A percentile compares a stretch with the other conserved stretches of the same genome.
Conservation (phyloP, 2,113 vertebrate genomes). For the Onychostruthus taczanowskii region DNA sequence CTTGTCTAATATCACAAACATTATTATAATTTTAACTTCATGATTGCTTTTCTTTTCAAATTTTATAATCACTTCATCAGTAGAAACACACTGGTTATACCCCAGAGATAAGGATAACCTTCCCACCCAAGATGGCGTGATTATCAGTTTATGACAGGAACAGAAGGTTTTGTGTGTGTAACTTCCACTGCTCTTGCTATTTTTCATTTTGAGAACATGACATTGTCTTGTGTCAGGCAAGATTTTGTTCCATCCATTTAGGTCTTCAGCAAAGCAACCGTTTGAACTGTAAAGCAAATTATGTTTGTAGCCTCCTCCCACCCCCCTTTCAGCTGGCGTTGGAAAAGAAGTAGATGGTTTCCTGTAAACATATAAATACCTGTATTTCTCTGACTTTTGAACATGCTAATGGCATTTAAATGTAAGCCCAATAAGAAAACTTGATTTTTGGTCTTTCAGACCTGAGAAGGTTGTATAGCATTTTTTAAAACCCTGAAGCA, state of each 20-base stretch:
- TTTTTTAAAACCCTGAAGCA: not conserved
- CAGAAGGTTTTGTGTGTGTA: not conserved
- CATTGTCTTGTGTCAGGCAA: not conserved
- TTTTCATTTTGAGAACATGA: not conserved
- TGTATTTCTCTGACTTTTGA: not conserved
- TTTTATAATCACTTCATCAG: not conserved
- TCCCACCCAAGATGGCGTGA: not conserved
- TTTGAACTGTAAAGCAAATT: not conserved
- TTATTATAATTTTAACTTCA: not conserved
- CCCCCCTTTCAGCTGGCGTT: not conserved
- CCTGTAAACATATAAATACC: not conserved
- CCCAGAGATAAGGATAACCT: not conserved
- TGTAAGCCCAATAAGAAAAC: not conserved
- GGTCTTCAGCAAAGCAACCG: not conserved
- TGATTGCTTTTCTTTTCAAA: not conserved
- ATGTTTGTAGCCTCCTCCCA: not conserved
- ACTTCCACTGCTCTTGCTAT: not conserved
- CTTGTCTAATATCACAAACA: not conserved
- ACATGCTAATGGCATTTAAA: not conserved
- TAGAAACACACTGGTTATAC: not conserved
- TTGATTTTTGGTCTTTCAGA: not conserved
- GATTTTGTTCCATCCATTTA: not conserved
- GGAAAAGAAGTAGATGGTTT: not conserved
- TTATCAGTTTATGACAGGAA: not conserved
- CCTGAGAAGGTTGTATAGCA: not conserved